Conservation (phyloP, 1,140 invertebrate species). For the Dinothrombium tinctorium region DNA sequence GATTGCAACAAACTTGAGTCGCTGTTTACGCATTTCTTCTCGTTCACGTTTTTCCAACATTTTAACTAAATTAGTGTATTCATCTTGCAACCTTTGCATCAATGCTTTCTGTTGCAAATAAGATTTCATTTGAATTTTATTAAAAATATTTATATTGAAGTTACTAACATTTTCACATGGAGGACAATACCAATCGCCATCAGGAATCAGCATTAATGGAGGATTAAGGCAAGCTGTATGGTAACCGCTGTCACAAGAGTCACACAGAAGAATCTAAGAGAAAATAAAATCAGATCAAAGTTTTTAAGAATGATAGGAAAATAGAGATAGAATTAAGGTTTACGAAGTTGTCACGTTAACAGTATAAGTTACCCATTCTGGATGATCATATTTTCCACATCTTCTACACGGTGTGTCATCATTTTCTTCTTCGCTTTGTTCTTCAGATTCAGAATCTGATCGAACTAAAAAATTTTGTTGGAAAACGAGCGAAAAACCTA, state of each 20-base stretch:
- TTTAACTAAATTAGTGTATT: conserved; percentile 25
- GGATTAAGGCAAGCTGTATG: conserved; percentile 79
- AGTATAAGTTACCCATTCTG: conserved; percentile 38
- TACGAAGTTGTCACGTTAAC: not conserved
- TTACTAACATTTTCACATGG: conserved; percentile 56
- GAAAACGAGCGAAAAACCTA: conserved; percentile 1
- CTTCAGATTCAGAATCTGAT: conserved; percentile 2
- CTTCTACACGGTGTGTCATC: conserved; percentile 42
- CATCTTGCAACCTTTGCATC: conserved; percentile 38
- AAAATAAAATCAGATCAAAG: conserved; percentile 7
- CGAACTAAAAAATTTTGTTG: not conserved
- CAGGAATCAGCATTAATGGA: conserved; percentile 68
- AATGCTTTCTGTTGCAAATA: conserved; percentile 33
- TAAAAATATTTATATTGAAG: not conserved
- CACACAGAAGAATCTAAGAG: conserved; percentile 59
- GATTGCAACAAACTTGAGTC: conserved; percentile 46
- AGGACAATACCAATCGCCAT: conserved; percentile 91
- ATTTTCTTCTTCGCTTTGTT: conserved; percentile 11
- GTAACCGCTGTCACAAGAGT: conserved; percentile 78
- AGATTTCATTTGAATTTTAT: not conserved
- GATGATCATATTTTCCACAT: conserved; percentile 67
- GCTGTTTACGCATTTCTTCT: conserved; percentile 38
- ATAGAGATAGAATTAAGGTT: not conserved
- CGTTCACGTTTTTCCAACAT: conserved; percentile 30
- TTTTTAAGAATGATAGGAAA: not conserved